Percentiles rank a stretch among this genome's conserved stretches.
phyloP scores from a whole-genome alignment of 2,797 vertebrate species.

The Orientallactaga sibirica region DNA sequence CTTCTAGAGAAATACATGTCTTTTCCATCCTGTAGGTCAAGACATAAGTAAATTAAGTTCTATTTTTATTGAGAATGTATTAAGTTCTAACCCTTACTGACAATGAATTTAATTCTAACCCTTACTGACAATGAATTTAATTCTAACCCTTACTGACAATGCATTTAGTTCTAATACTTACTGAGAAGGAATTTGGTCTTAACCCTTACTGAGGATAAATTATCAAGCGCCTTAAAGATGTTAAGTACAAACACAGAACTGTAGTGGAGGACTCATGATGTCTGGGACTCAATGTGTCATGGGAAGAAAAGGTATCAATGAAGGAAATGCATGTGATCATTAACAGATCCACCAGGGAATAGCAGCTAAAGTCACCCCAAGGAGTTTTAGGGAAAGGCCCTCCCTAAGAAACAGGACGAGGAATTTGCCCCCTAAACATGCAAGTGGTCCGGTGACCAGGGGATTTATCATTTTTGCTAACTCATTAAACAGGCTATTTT shows the following conservation, averaged over 20 bases:
- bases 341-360: background rate
- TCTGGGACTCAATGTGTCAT: background rate
- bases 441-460: background rate
- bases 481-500: background rate
- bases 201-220: no score
- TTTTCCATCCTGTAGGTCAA: background rate
- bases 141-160: no score
- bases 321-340: background rate
- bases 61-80: no score
- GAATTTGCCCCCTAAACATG: background rate
- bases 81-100: no score
- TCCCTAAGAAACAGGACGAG: conserved; percentile 5
- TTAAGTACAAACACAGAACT: background rate
- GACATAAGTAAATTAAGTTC: background rate
- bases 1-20: background rate
- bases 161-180: no score
- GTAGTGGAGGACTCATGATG: background rate
- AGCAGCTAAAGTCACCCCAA: background rate
- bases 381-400: background rate
- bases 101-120: no score
- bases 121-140: no score
- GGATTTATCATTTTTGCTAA: background rate
- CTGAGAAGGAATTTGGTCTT: no score
- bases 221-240: background rate
- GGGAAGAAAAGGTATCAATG: background rate